Evolutionary conservation across 2,888 invertebrate species (phyloP).

Genomic region (Rhagonycha fulva): DNA sequence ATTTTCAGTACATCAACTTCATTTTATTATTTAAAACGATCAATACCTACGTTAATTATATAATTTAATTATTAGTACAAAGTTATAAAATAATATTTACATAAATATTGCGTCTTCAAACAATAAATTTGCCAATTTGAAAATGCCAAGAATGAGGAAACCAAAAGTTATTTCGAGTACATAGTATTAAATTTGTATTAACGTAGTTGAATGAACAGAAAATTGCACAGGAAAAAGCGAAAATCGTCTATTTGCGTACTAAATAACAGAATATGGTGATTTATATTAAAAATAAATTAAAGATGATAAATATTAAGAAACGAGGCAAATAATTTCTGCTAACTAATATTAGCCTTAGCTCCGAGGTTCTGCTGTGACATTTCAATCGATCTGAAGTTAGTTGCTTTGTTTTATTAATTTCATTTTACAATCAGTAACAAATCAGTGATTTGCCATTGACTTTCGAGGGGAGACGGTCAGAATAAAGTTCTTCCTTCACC

Average conservation of each 20-base stretch:
- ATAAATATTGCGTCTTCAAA: background rate
- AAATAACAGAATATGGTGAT: background rate
- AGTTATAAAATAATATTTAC: background rate
- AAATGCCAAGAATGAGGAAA: background rate
- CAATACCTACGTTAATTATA: background rate
- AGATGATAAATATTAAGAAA: background rate
- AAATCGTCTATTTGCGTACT: background rate
- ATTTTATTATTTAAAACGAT: background rate
- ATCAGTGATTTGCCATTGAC: too few species aligned
- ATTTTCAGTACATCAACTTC: background rate
- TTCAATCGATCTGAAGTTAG: background rate
- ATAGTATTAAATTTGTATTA: background rate
- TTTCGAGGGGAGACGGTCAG: too few species aligned
- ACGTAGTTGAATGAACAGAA: background rate
- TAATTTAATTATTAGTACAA: background rate
- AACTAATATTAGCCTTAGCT: background rate
- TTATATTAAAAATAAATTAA: background rate
- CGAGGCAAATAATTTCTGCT: background rate
- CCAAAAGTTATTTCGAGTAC: background rate
- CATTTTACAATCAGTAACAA: too few species aligned
- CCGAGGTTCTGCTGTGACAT: background rate
- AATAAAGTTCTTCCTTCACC: too few species aligned
- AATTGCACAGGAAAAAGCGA: background rate
- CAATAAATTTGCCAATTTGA: background rate
- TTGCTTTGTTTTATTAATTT: background rate